Evolutionary conservation across 1,140 invertebrate genomes (phyloP).

Genomic region (Lithobius niger): DNA sequence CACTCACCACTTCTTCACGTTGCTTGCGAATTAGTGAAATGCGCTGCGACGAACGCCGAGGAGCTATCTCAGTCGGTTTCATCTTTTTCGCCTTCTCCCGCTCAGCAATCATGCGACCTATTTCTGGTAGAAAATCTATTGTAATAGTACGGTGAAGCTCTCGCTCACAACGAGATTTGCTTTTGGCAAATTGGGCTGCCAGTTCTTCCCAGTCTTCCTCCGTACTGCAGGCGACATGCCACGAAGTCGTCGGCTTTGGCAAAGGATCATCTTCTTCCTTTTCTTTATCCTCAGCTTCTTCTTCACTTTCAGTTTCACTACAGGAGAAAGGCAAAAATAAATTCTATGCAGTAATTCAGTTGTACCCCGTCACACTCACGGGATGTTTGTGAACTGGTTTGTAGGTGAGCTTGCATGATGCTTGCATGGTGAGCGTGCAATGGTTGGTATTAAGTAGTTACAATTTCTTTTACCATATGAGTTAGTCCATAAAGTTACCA

Average conservation of each 20-base stretch:
- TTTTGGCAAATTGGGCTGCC: constrained; percentile 65
- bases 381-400: too few relatives aligned
- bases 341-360: too few relatives aligned
- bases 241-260: constrained; percentile 37
- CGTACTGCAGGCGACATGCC: constrained; percentile 81
- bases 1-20: constrained; percentile 32
- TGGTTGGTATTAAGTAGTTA: too few relatives aligned
- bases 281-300: constrained; percentile 31
- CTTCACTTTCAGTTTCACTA: constrained; percentile 35
- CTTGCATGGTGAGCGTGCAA: too few relatives aligned
- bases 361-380: too few relatives aligned
- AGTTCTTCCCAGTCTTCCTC: constrained; percentile 80
- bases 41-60: constrained; percentile 40
- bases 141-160: constrained; percentile 60
- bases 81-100: constrained; percentile 1
- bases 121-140: constrained; percentile 82
- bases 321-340: background rate
- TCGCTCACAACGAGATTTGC: constrained; percentile 47
- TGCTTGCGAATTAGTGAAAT: constrained; percentile 39
- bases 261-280: too few relatives aligned
- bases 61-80: constrained; percentile 37
- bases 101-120: constrained; percentile 27
- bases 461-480: too few relatives aligned
- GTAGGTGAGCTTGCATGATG: too few relatives aligned
- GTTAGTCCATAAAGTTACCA: too few relatives aligned